Evolutionary conservation across 2,888 invertebrate genomes (phyloP), one percentile per base, ranked within the genome.

Genomic region (Branchellion lobata): DNA sequence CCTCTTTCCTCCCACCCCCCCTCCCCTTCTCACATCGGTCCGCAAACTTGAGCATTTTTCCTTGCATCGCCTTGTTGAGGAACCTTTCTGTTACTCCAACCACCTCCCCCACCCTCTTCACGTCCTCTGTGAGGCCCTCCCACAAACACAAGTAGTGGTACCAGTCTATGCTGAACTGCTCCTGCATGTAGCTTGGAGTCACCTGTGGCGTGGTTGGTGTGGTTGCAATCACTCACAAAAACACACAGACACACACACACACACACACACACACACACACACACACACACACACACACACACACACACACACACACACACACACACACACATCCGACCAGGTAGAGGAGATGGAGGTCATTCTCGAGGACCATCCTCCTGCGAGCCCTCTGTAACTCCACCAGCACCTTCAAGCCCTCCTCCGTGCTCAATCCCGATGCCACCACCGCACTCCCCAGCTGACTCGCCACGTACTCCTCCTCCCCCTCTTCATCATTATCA

Each of bases 281-380:
- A 5, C n/a, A 65, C n/a, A 3, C n/a, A 3, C 21, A 3, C 69
- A 57, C 65, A 3, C 65, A 65, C 8, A 5, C 65, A 65, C 8
- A 5, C 65, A 5, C n/a, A 65, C n/a, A 3, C n/a, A 3, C 65
- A 3, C 65, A 65, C 8, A 5, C 65, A 65, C 8, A 5, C 65
- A 5, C n/a, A 65, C n/a, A 3, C n/a, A 3, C 21, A 3, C 69
- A 57, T 36, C 75, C 18, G 24, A 96, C 96, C 85, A 96, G 89
- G 88, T 97, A 99, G 73, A 99, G 91, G 61, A 97, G 91, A 88
- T 99, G 98, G 1, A 99, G 90, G 85, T 99, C 98, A 79, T 93
- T 94, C 86, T 96, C 95, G 18, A 99, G 88, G 0, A 95, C 95
- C 86, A 99, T 92, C 85, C 93, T 93, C 84, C 93, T 92, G 11